A percentile compares a stretch with the other conserved stretches of the same genome.
Conservation (phyloP, 2,888 invertebrate genomes). For the Erebia aethiops region DNA sequence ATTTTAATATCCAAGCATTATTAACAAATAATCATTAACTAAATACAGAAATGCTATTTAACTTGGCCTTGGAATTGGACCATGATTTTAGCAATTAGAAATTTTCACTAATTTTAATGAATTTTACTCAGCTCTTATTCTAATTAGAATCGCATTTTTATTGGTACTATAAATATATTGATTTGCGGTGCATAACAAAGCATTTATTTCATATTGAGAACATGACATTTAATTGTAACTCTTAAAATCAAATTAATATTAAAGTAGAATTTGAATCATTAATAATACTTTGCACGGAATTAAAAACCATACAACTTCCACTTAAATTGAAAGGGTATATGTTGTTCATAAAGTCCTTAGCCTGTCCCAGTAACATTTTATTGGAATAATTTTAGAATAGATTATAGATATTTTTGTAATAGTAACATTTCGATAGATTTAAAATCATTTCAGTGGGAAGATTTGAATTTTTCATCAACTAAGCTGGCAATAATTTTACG, state of each 20-base stretch:
- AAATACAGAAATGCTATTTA: neutral
- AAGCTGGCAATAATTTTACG: conserved; percentile 26
- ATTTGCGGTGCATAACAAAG: conserved; percentile 51
- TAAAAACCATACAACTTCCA: conserved; percentile 55
- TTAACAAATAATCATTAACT: neutral
- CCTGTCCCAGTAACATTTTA: conserved; percentile 76
- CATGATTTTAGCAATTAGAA: neutral
- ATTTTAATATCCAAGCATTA: conserved; percentile 10
- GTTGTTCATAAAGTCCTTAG: conserved; percentile 80
- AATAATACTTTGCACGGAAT: conserved; percentile 58
- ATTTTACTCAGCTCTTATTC: conserved; percentile 9
- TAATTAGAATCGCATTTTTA: conserved; percentile 35
- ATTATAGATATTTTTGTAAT: conserved; percentile 81
- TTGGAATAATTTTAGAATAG: conserved; percentile 76
- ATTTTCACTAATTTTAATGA: neutral
- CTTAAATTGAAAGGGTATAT: conserved; percentile 70
- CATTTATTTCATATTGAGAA: conserved; percentile 65
- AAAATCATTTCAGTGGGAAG: conserved; percentile 56
- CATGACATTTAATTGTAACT: conserved; percentile 44
- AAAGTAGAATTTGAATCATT: conserved; percentile 58
- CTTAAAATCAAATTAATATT: conserved; percentile 55
- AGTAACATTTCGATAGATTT: conserved; percentile 75
- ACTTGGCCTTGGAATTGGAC: neutral
- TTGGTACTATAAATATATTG: conserved; percentile 37
- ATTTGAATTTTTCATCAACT: conserved; percentile 49